Evolutionary conservation across 2,113 vertebrate genomes (phyloP).

Genomic region (Sceloporus tristichus): DNA sequence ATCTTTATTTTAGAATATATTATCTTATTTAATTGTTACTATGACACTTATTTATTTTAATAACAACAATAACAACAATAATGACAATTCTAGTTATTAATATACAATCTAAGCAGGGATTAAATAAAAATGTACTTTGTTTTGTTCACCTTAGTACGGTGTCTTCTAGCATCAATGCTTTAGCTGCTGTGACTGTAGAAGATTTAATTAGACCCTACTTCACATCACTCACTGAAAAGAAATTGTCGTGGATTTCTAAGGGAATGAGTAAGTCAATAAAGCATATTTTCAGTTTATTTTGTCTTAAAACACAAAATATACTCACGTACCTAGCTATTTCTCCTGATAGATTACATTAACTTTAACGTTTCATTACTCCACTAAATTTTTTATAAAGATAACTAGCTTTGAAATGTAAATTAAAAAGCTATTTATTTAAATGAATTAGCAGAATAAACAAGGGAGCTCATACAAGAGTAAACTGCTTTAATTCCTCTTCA

Average conservation of each 20-base stretch:
- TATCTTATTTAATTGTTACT: neutral
- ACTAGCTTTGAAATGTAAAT: conserved; percentile 27
- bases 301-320: conserved; percentile 28
- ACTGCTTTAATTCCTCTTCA: neutral
- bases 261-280: conserved; percentile 84
- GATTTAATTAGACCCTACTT: conserved; percentile 83
- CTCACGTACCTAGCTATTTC: neutral
- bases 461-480: neutral
- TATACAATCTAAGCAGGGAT: neutral
- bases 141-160: conserved; percentile 81
- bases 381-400: accelerated
- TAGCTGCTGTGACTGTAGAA: conserved; percentile 90
- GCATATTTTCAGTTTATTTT: conserved; percentile 37
- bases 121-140: conserved; percentile 31
- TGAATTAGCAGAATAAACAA: neutral
- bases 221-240: conserved; percentile 78
- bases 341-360: neutral
- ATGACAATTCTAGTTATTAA: neutral
- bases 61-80: neutral
- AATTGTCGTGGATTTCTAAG: conserved; percentile 88
- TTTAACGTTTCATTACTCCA: neutral
- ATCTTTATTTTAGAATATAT: no score
- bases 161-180: conserved; percentile 92
- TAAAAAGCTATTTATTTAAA: conserved; percentile 15
- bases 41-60: neutral